Evolutionary conservation across 37 sponge, comb jelly and placozoan genomes (phyloP).

Genomic region (Lycopodina hypogea): DNA sequence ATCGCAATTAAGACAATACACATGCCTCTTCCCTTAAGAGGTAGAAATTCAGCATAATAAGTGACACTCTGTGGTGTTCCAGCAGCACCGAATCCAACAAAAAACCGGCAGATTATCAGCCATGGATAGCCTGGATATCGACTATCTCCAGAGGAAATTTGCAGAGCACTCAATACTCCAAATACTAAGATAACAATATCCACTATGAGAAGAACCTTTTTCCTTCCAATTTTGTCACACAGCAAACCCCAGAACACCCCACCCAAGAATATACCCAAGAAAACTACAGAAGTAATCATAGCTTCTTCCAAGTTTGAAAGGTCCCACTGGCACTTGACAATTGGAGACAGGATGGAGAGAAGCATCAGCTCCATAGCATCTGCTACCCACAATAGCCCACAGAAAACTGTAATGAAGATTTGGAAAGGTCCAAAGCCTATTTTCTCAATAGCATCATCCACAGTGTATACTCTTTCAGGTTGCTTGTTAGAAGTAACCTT

Average conservation of each 20-base stretch:
- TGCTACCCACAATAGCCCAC: conserved; percentile 43
- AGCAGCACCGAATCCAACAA: conserved; percentile 49
- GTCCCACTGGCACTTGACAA: conserved; percentile 44
- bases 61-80: conserved; percentile 41
- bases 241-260: conserved; percentile 47
- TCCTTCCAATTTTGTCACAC: conserved; percentile 60
- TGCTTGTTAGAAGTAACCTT: background rate
- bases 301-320: conserved; percentile 33
- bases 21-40: conserved; percentile 38
- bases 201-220: conserved; percentile 22
- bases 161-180: conserved; percentile 41
- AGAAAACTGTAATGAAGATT: conserved; percentile 47
- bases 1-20: conserved; percentile 11
- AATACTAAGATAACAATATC: conserved; percentile 36
- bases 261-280: conserved; percentile 71
- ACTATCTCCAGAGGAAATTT: conserved; percentile 16
- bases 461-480: conserved; percentile 39
- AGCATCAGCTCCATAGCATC: conserved; percentile 62
- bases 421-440: conserved; percentile 80
- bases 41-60: conserved; percentile 69
- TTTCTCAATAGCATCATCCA: conserved; percentile 78
- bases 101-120: conserved; percentile 38
- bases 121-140: conserved; percentile 26
- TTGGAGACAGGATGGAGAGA: conserved; percentile 41
- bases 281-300: conserved; percentile 55